Percentiles rank a stretch among this genome's conserved stretches.
These are phyloP conservation scores for Cosmia pyralina DNA, from an alignment of 2,888 invertebrate species.

Conservation along the genomic window DNA sequence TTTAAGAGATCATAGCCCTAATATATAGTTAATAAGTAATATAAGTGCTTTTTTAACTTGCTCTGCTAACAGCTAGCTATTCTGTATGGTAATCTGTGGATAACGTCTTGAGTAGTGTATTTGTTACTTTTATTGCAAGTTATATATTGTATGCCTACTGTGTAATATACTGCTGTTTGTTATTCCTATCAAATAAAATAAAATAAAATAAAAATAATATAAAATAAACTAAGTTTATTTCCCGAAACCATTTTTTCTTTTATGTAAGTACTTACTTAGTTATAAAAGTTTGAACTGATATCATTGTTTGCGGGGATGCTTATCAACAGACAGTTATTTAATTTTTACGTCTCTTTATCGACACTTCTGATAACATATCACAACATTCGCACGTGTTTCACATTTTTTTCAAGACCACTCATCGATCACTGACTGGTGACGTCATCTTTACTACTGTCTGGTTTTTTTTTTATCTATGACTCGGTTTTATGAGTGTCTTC, in stretches of 20 bases:
- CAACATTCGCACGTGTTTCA: constrained; percentile 53
- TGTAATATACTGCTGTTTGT: no score
- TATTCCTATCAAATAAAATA: no score
- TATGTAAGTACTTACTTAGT: neutral
- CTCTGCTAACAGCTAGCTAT: no score
- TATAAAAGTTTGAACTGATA: neutral
- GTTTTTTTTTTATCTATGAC: constrained; percentile 16
- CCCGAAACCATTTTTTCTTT: neutral
- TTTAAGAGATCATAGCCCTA: no score
- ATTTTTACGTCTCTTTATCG: constrained; percentile 40
- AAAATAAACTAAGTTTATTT: neutral
- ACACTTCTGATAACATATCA: constrained; percentile 44
- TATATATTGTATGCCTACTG: no score
- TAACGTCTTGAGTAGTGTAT: no score
- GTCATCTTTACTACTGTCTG: constrained; percentile 35
- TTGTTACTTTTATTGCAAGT: no score
- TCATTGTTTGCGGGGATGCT: constrained; percentile 31
- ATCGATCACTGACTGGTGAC: constrained; percentile 44
- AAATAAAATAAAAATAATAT: no score
- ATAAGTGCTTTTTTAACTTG: no score
- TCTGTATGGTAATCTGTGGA: no score
- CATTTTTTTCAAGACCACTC: constrained; percentile 33
- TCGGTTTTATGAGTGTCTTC: constrained; percentile 16
- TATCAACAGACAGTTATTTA: constrained; percentile 39
- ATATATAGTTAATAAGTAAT: no score